phyloP scores from a whole-genome alignment of 2,113 vertebrate genomes.

The Hydrolagus affinis region DNA sequence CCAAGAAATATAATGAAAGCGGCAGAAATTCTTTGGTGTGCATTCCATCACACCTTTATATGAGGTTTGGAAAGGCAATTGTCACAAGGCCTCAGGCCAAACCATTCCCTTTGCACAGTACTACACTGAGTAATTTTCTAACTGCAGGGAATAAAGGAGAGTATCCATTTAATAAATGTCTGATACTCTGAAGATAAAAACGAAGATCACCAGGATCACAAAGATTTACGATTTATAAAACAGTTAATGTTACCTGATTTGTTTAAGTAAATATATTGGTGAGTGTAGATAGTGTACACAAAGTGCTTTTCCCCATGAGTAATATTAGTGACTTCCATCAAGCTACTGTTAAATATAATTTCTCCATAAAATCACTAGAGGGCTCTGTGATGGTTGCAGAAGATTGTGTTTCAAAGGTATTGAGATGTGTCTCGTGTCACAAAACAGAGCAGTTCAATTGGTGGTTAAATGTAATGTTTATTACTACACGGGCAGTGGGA shows the following conservation, averaged over 20 bases:
- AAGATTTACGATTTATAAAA: not conserved
- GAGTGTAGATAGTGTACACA: not conserved
- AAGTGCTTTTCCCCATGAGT: not conserved
- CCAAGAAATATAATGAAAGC: not conserved
- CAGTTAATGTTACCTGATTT: not conserved
- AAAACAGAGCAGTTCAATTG: constrained; percentile 3
- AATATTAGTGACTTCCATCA: not conserved
- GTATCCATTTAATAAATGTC: not conserved
- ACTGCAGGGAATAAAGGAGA: not conserved
- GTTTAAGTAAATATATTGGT: not conserved
- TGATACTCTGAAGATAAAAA: not conserved
- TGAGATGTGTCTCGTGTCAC: not conserved
- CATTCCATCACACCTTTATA: constrained; percentile 12
- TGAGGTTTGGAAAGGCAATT: not conserved
- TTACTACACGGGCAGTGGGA: not conserved
- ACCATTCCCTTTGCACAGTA: not conserved
- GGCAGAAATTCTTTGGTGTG: not conserved
- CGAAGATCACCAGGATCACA: not conserved
- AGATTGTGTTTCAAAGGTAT: not conserved
- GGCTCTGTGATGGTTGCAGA: constrained; percentile 17
- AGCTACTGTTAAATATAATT: constrained; percentile 12
- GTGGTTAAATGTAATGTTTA: constrained; percentile 8
- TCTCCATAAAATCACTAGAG: constrained; percentile 4
- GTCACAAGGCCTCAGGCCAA: not conserved
- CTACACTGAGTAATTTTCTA: not conserved